These are phyloP conservation scores for Coleophora flavipennella DNA, from an alignment of 2,888 invertebrate species.

Conservation along the genomic window DNA sequence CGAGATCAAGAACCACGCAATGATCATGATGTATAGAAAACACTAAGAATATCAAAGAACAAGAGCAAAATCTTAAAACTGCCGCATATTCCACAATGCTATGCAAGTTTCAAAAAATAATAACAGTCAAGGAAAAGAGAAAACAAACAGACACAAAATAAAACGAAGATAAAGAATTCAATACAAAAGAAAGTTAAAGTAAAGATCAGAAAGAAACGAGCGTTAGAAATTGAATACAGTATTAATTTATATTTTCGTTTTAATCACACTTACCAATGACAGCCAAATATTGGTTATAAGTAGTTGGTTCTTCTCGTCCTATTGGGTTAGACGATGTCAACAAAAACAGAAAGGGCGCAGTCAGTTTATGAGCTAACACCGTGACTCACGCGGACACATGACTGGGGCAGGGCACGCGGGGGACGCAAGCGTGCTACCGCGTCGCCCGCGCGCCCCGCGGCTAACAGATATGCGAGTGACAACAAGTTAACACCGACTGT, in stretches of 20 bases:
- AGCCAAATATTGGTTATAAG: conserved; percentile 96
- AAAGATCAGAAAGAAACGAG: conserved; percentile 41
- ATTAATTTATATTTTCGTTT: conserved; percentile 68
- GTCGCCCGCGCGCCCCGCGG: conserved; percentile 44
- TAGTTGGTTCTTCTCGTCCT: conserved; percentile 97
- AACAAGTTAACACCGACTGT: conserved; percentile 64
- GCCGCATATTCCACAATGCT: conserved; percentile 70
- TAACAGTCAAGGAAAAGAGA: conserved; percentile 35
- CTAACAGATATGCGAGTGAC: conserved; percentile 51
- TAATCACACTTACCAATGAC: conserved; percentile 90
- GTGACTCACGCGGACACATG: conserved; percentile 49
- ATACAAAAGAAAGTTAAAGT: conserved; percentile 26
- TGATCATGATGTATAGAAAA: conserved; percentile 35
- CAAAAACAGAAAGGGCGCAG: conserved; percentile 78
- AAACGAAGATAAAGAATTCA: conserved; percentile 32
- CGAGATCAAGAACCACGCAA: conserved; percentile 36
- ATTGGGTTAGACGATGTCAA: conserved; percentile 79
- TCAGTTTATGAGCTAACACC: conserved; percentile 63
- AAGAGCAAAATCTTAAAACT: conserved; percentile 41
- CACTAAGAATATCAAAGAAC: conserved; percentile 42
- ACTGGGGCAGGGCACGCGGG: conserved; percentile 33
- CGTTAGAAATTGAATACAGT: conserved; percentile 64
- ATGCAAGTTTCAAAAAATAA: conserved; percentile 60
- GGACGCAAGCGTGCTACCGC: conserved; percentile 41
- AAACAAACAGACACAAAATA: conserved; percentile 26